A percentile compares a stretch with the other conserved stretches of the same genome.
These are phyloP conservation scores for Smithornis capensis DNA, from an alignment of 2,113 vertebrate species.

Conservation along the genomic window DNA sequence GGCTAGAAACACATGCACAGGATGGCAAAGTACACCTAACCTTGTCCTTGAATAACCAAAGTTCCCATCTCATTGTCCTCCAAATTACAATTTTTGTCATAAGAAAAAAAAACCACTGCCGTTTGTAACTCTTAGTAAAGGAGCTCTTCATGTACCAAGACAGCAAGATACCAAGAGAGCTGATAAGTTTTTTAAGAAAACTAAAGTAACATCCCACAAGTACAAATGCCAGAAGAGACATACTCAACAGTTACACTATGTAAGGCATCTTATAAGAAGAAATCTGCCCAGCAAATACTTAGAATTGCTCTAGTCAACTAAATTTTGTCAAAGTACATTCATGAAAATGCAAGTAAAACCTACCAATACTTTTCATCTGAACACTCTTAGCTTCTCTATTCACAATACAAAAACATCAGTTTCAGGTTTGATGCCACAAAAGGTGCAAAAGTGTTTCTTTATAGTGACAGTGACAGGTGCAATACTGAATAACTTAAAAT, in stretches of 20 bases:
- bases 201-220: rapidly evolving
- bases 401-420: background rate
- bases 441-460: background rate
- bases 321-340: background rate
- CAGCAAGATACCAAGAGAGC: background rate
- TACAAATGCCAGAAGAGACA: background rate
- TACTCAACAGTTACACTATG: background rate
- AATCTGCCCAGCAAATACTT: background rate
- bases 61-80: background rate
- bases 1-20: background rate
- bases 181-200: background rate
- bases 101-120: rapidly evolving
- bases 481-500: background rate
- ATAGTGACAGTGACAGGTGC: background rate
- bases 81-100: background rate
- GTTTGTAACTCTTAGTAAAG: background rate
- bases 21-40: background rate
- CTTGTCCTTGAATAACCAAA: background rate
- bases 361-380: background rate
- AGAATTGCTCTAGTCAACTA: background rate
- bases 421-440: background rate
- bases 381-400: background rate
- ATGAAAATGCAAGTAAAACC: background rate
- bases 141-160: background rate
- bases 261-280: background rate